Conservation (phyloP, 2,797 vertebrate species). For the Sebastes cheni region DNA sequence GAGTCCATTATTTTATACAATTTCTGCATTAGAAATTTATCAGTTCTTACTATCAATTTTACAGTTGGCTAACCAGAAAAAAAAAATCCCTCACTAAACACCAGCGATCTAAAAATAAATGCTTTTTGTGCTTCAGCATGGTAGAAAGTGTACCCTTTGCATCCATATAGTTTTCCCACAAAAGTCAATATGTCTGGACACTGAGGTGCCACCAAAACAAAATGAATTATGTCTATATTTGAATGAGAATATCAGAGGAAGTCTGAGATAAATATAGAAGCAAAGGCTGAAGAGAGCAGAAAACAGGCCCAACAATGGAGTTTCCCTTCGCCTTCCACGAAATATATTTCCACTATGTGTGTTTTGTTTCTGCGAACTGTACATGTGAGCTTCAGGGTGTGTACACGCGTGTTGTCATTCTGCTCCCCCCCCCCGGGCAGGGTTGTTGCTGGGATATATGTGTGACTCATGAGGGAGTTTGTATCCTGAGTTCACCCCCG, state of each 20-base stretch:
- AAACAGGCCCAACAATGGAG: slow-evolving; percentile 21
- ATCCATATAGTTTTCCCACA: not conserved
- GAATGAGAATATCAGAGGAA: slow-evolving; percentile 32
- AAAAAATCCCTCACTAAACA: not conserved
- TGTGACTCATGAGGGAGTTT: slow-evolving; percentile 52
- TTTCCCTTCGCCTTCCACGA: not conserved
- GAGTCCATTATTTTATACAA: not conserved
- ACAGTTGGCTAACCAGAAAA: not conserved
- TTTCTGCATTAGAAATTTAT: not conserved
- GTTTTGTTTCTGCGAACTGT: slow-evolving; percentile 27
- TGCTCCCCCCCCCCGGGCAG: not conserved
- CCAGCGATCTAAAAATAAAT: not conserved
- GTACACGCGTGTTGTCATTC: slow-evolving; percentile 17
- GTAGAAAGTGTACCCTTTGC: not conserved
- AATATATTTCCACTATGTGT: not conserved
- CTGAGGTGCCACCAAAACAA: not conserved
- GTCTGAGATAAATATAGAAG: slow-evolving; percentile 30
- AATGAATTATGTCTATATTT: not conserved
- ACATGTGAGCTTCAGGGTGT: not conserved
- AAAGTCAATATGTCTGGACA: not conserved
- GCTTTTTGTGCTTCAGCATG: not conserved
- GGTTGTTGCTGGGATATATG: slow-evolving; percentile 8
- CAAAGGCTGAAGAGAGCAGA: not conserved
- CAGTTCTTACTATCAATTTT: not conserved
- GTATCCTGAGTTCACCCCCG: slow-evolving; percentile 50